Conservation (phyloP, 2,797 vertebrate species). For the Acanthis flammea region DNA sequence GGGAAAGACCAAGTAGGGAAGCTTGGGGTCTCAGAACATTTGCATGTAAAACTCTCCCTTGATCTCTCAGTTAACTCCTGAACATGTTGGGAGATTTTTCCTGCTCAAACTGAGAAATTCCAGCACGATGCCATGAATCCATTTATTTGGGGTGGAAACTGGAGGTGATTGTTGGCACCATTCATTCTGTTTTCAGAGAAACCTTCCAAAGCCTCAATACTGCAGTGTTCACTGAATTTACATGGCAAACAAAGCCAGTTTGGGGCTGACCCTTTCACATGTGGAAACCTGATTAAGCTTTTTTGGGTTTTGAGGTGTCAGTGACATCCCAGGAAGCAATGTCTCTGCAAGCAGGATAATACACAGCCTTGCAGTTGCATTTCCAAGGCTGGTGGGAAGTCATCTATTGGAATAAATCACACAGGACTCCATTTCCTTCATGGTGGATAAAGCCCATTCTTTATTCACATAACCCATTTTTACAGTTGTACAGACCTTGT, state of each 20-base stretch:
- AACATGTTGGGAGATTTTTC: not conserved
- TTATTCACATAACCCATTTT: not conserved
- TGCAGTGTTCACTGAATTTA: not conserved
- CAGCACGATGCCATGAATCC: rapidly evolving
- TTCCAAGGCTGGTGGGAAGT: not conserved
- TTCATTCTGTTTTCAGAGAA: not conserved
- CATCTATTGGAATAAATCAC: not conserved
- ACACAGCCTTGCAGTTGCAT: rapidly evolving
- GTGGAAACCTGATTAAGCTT: rapidly evolving
- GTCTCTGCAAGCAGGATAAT: not conserved
- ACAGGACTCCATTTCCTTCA: not conserved
- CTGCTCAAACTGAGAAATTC: not conserved
- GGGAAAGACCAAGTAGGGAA: not conserved
- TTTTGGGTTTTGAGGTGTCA: not conserved
- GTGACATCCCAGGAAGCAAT: rapidly evolving
- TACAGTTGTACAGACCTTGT: not conserved
- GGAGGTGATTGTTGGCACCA: not conserved
- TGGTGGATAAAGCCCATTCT: not conserved
- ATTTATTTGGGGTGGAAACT: not conserved
- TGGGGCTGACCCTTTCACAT: not conserved
- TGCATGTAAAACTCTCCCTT: not conserved
- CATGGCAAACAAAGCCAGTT: not conserved
- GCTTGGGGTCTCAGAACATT: not conserved
- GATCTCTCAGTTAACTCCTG: not conserved
- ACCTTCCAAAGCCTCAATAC: not conserved